Base-by-base conservation (phyloP, 1,140 invertebrate species). In the Ladona fulva region DNA sequence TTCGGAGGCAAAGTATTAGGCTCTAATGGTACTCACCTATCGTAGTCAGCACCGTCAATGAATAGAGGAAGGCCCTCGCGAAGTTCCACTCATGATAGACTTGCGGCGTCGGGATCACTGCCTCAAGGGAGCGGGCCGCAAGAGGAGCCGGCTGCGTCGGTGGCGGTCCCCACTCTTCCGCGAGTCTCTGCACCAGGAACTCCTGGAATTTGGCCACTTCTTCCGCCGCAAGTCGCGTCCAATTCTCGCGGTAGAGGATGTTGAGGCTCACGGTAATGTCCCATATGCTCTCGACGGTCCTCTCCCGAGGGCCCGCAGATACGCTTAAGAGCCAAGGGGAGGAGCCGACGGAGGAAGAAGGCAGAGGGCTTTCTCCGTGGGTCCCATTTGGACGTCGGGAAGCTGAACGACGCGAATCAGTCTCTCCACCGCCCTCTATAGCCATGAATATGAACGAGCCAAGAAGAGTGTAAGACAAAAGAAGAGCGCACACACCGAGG, bases 241-340 rank as follows among this genome's bases (percentile, higher is more conserved):
- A 98, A 85, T 98, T 98, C 83, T 97, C 94, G 81, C 93, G 92
- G 85, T 98, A 97, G 16, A 98, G 88, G 81, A 97, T 96, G 85
- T 97, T 97, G 75, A 98, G 87, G 76, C 91, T 93, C 80, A 95
- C 94, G 16, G 97, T 98, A 74, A 97, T 96, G 82, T 96, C 93
- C 97, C 96, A 98, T 80, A 98, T 94, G 83, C 92, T 94, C 83
- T 94, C 92, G 11, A 95, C 93, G 14, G 93, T 94, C 80, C 90
- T 90, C 10, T 91, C 89, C 80, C 93, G 87, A 0, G 91, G 90
- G 79, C 93, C 89, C 80, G 88, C 89, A 78, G 86, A 88, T 75
- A 86, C 83, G 74, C 84, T 82, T 79, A 87, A 86, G 78, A 87
- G 85, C 75, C 80, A 80, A 25, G 77, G 81, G 85, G 44, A 81